Evolutionary conservation across 2,797 vertebrate species (phyloP).

Genomic region (Onychomys torridus): DNA sequence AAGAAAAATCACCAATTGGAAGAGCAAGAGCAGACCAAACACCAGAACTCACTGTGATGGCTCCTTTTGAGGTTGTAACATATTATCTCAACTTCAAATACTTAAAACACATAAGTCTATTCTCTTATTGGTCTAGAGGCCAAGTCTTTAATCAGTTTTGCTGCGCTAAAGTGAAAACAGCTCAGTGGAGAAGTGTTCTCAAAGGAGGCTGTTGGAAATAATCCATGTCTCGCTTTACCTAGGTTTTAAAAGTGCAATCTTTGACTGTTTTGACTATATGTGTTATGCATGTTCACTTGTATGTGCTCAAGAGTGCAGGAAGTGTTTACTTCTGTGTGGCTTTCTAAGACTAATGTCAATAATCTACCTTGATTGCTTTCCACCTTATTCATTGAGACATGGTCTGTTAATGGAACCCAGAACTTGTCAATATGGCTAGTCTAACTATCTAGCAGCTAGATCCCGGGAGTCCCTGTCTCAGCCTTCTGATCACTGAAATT

Average conservation of each 20-base stretch:
- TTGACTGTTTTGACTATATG: neutral
- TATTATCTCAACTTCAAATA: neutral
- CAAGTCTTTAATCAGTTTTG: neutral
- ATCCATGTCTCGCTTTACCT: neutral
- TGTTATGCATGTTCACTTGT: neutral
- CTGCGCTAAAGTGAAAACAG: neutral
- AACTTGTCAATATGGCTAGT: neutral
- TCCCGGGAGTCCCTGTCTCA: neutral
- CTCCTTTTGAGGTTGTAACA: neutral
- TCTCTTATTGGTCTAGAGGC: neutral
- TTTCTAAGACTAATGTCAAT: neutral
- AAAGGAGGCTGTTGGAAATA: neutral
- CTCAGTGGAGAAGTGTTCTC: neutral
- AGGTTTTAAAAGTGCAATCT: neutral
- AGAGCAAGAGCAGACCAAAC: neutral
- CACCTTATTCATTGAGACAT: neutral
- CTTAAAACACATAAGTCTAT: neutral
- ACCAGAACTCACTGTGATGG: neutral
- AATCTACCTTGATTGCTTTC: neutral
- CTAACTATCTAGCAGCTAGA: neutral
- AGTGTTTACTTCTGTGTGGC: neutral
- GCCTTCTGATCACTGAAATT: neutral
- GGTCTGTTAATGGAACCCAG: neutral
- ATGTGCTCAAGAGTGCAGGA: neutral
- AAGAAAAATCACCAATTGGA: neutral